Percentiles rank a stretch among this genome's conserved stretches.
Evolutionary conservation across 2,797 vertebrate species (phyloP).

Genomic region (Sebastes itinus): DNA sequence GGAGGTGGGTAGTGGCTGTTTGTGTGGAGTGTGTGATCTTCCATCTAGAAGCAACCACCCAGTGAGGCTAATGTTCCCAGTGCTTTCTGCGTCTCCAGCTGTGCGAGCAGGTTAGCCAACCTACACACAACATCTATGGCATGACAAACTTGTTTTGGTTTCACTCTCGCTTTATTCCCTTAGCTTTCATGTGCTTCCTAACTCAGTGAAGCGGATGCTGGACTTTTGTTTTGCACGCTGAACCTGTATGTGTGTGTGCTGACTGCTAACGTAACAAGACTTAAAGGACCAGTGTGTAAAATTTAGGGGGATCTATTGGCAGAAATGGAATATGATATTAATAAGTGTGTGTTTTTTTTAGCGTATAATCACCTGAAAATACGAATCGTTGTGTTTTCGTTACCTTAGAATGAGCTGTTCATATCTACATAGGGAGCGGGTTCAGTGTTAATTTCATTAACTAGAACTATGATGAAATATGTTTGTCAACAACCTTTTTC

Average conservation of each 20-base stretch:
- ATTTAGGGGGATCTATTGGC: no score
- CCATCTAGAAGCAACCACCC: slow-evolving; percentile 55
- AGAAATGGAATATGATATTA: no score
- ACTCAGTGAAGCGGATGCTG: background rate
- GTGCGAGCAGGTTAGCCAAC: slow-evolving; percentile 53
- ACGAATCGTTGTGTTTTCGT: no score
- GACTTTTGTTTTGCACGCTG: background rate
- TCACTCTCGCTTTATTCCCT: background rate
- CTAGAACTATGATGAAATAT: no score
- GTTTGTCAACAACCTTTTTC: no score
- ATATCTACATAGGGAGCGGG: no score
- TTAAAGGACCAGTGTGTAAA: background rate
- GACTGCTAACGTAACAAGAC: background rate
- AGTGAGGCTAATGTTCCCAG: slow-evolving; percentile 56
- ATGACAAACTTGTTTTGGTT: slow-evolving; percentile 24
- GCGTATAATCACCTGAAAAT: no score
- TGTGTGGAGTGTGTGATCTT: slow-evolving; percentile 49
- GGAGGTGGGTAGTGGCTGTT: slow-evolving; percentile 26
- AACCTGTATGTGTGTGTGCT: background rate
- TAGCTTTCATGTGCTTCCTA: background rate
- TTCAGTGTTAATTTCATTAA: no score
- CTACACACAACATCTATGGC: slow-evolving; percentile 13
- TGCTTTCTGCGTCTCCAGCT: slow-evolving; percentile 41
- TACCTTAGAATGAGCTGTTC: no score
- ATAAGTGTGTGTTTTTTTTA: no score